Evolutionary conservation across 2,797 vertebrate species (phyloP), one percentile per base, ranked within the genome.

Genomic region (Champsocephalus esox): DNA sequence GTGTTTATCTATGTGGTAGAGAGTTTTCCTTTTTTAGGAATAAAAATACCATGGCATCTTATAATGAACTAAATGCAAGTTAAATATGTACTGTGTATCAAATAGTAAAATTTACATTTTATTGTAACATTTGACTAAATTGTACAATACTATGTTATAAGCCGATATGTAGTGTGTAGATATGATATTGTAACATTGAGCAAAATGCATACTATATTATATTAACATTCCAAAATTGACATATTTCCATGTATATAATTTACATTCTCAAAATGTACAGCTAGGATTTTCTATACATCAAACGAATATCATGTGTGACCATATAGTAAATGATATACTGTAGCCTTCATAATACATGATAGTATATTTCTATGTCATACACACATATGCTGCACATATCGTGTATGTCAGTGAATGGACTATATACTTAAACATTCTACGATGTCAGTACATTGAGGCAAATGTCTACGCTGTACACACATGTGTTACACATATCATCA

Each of bases 401-500:
- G 49, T 52, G 79, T 83, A 85, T 83, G 75, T 86, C 87, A 81
- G 80, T 68, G 72, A 66, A 78, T 9, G 17, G 79, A 45, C 67
- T 62, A 66, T 86, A 80, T 67, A 83, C 74, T 87, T 88, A 57
- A 88, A 86, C 84, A 86, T 90, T 89, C 89, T 89, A 80, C 81
- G 52, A 79, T 90, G 86, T 92, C 87, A 83, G 87, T 89, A 66
- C 87, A 87, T 85, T 66, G 80, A 87, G 80, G 86, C 88, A 88
- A 67, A 77, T 92, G 91, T 89, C 86, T 85, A 84, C 80, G 88
- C 79, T 69, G 84, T 74, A 86, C 84, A 87, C 91, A 90, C 86
- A 91, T 70, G 87, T 91, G 91, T 87, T 90, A 70, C 90, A 83
- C 87, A 92, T 90, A 90, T 90, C 89, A 89, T 87, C 84, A 77